Evolutionary conservation across 2,797 vertebrate species (phyloP).

Genomic region (Nothura maculosa): DNA sequence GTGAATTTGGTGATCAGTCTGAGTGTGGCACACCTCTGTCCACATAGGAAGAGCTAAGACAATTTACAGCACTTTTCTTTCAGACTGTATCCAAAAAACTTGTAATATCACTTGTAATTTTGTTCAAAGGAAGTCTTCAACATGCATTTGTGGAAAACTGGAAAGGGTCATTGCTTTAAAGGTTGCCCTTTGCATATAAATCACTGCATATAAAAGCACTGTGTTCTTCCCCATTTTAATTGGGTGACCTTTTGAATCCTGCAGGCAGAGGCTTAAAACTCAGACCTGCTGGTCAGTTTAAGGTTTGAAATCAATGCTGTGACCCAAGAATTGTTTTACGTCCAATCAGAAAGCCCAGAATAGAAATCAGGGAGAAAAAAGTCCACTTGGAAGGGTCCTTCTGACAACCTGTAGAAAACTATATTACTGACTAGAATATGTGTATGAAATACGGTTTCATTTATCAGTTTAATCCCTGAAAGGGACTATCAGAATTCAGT

Average conservation of each 20-base stretch:
- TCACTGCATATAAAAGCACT: conserved; percentile 45
- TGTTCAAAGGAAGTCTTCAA: conserved; percentile 52
- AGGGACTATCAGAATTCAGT: conserved; percentile 39
- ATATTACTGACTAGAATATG: not conserved
- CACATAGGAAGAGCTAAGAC: not conserved
- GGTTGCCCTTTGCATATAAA: conserved; percentile 83
- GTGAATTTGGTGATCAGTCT: fast-evolving
- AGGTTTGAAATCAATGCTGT: conserved; percentile 76
- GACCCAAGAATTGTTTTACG: conserved; percentile 42
- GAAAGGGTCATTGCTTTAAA: conserved; percentile 75
- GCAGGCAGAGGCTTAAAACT: conserved; percentile 80
- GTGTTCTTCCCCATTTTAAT: conserved; percentile 80
- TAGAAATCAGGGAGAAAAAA: not conserved
- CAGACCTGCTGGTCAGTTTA: conserved; percentile 70
- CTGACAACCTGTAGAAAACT: not conserved
- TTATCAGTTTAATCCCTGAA: conserved; percentile 35
- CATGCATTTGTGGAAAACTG: conserved; percentile 69
- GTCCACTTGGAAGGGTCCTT: conserved; percentile 16
- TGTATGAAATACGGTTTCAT: conserved; percentile 3
- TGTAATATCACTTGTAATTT: conserved; percentile 54
- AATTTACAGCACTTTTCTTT: conserved; percentile 27
- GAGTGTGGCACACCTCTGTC: not conserved
- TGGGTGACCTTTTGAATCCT: conserved; percentile 81
- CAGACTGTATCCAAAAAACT: conserved; percentile 46
- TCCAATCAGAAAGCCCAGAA: conserved; percentile 3